Base-by-base conservation (phyloP, 35 echinoderm and acorn worm genomes). In the Apostichopus japonicus region DNA sequence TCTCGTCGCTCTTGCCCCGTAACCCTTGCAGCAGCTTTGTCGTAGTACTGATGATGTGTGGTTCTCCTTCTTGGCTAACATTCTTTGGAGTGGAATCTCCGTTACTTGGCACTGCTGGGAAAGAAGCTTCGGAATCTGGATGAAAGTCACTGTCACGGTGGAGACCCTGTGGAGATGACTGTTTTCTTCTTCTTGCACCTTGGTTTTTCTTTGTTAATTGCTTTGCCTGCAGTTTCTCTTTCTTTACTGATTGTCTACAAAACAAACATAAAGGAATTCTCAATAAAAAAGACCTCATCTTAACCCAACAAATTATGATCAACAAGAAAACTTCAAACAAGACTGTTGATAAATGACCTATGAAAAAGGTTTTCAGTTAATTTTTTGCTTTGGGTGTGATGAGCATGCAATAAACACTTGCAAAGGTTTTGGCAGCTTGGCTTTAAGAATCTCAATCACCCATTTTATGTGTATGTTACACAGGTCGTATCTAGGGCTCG, bases 181-280 rank as follows among this genome's bases (percentile, higher is more conserved):
- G 81, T 10, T 84, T 84, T 24, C 81, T 84, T 6, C 81, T 84
- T n/a, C 81, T 84, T n/a, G 81, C 81, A 5, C 81, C 81, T 51
- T 57, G 81, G 81, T 57, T 58, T 59, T 84, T 84, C 23, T 15
- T 84, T 1, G 81, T 19, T 2, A 23, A 19, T 22, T 55, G 55
- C 81, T 84, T 84, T 14, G 81, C 10, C 81, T 55, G 54, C 3
- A 55, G 81, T n/a, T 21, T 8, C 54, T 58, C 56, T n/a, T 84
- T 84, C 51, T 51, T 84, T 55, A 23, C 53, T 21, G 81, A 23
- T 59, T 55, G 54, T 58, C 81, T 84, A 23, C 1, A 57, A 84
- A n/a, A 53, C 4, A 83, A 84, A 23, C 21, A n/a, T 6, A 19
- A 75, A 23, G 71, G 78, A 44, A 44, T 61, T 61, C 13, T 8